Evolutionary conservation across 2,797 vertebrate species (phyloP).

Genomic region (Zenarchopterus dispar): DNA sequence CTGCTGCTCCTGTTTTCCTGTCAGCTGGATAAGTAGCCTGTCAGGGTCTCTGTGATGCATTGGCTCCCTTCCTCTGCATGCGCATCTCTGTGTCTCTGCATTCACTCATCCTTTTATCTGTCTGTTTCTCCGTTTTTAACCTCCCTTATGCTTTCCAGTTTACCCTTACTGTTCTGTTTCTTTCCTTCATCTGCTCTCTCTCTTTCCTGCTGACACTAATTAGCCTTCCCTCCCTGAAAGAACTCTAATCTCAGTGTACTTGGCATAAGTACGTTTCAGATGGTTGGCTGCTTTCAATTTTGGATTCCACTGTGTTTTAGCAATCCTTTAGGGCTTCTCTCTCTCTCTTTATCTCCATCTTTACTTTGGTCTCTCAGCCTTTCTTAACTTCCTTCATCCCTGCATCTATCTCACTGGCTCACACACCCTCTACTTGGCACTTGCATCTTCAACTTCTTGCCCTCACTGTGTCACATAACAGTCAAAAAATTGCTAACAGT

Average conservation of each 20-base stretch:
- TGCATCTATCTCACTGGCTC: constrained; percentile 23
- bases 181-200: constrained; percentile 16
- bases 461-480: constrained; percentile 34
- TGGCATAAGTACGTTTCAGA: constrained; percentile 53
- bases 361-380: constrained; percentile 19
- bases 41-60: constrained; percentile 69
- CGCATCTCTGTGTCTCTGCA: constrained; percentile 14
- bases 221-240: constrained; percentile 51
- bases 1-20: constrained; percentile 62
- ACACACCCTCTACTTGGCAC: constrained; percentile 1
- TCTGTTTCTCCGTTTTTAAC: constrained; percentile 30
- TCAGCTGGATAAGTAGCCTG: constrained; percentile 72
- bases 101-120: constrained; percentile 32
- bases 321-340: constrained; percentile 25
- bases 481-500: constrained; percentile 13
- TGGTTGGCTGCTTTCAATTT: constrained; percentile 38
- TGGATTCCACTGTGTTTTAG: constrained; percentile 39
- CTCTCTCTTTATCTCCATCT: constrained; percentile 44
- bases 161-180: constrained; percentile 19
- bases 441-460: constrained; percentile 26
- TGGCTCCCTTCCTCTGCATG: constrained; percentile 27
- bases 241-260: constrained; percentile 58
- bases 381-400: constrained; percentile 22
- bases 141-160: constrained; percentile 14
- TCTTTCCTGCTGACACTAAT: constrained; percentile 56